Percentiles rank a stretch among this genome's conserved stretches.
Conservation (phyloP, 2,797 vertebrate species). For the Poecile montanus region DNA sequence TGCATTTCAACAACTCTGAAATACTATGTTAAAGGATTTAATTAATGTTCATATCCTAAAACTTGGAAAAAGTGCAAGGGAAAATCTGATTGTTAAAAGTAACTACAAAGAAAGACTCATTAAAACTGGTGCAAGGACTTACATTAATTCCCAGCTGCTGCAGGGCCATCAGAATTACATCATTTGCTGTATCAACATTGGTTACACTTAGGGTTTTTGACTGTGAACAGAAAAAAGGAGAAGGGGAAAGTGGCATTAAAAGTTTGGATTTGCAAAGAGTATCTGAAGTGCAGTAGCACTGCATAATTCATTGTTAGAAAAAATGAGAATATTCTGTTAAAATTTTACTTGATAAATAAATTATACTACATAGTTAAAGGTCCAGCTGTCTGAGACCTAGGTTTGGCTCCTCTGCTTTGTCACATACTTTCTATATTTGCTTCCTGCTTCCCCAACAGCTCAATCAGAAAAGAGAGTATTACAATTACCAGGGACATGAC, state of each 20-base stretch:
- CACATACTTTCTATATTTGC: neutral
- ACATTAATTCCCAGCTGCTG: constrained; percentile 91
- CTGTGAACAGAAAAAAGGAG: constrained; percentile 73
- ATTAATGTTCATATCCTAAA: neutral
- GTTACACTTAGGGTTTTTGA: constrained; percentile 90
- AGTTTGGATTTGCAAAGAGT: constrained; percentile 3
- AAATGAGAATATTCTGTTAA: neutral
- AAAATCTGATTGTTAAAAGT: neutral
- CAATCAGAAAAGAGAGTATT: neutral
- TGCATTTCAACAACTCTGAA: neutral
- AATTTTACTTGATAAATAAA: constrained; percentile 6
- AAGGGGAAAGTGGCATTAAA: constrained; percentile 15
- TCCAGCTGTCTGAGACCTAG: neutral
- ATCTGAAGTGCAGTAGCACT: neutral
- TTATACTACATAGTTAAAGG: neutral
- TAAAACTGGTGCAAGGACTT: constrained; percentile 70
- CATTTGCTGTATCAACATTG: constrained; percentile 86
- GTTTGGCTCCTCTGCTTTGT: neutral
- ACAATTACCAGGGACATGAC: neutral
- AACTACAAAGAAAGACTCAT: neutral
- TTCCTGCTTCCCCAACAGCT: neutral
- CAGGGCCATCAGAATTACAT: constrained; percentile 89
- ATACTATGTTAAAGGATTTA: neutral
- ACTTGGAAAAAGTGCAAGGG: neutral
- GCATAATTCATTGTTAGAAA: neutral